Conservation (phyloP, 2,888 invertebrate genomes). For the Thera obeliscata region DNA sequence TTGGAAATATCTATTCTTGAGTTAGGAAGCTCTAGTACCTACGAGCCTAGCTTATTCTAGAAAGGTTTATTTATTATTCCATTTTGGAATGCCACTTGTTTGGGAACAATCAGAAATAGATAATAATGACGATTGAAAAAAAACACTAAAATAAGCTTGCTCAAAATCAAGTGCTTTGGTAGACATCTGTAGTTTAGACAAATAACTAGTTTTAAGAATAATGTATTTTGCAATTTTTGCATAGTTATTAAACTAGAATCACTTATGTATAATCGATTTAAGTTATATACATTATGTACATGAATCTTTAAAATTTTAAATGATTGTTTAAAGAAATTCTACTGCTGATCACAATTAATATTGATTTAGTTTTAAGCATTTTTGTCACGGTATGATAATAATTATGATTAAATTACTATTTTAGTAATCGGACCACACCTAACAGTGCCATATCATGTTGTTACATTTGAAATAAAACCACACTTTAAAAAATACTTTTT, state of each 20-base stretch:
- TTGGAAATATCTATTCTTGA: no score
- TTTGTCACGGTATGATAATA: constrained; percentile 19
- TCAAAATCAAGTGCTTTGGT: constrained; percentile 46
- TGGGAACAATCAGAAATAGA: neutral
- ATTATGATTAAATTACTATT: constrained; percentile 27
- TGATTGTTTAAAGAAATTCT: neutral
- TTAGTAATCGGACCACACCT: constrained; percentile 64
- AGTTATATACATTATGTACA: neutral
- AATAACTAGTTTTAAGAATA: constrained; percentile 17
- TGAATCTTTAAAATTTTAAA: neutral
- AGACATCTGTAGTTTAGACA: constrained; percentile 28
- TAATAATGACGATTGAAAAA: neutral
- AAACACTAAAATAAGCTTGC: constrained; percentile 28
- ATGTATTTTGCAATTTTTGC: constrained; percentile 23
- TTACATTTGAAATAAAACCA: constrained; percentile 62
- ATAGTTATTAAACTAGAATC: constrained; percentile 1
- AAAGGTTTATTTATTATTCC: no score
- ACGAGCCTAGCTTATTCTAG: neutral
- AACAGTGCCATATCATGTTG: constrained; percentile 78
- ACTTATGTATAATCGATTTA: neutral
- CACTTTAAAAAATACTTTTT: constrained; percentile 44
- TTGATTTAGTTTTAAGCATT: constrained; percentile 4
- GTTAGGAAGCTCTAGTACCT: no score
- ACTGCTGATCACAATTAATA: neutral
- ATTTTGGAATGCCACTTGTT: constrained; percentile 1